Percentiles rank a stretch among this genome's conserved stretches.
phyloP scores from a whole-genome alignment of 2,797 vertebrate species.

The Platyrinchus mystaceus region DNA sequence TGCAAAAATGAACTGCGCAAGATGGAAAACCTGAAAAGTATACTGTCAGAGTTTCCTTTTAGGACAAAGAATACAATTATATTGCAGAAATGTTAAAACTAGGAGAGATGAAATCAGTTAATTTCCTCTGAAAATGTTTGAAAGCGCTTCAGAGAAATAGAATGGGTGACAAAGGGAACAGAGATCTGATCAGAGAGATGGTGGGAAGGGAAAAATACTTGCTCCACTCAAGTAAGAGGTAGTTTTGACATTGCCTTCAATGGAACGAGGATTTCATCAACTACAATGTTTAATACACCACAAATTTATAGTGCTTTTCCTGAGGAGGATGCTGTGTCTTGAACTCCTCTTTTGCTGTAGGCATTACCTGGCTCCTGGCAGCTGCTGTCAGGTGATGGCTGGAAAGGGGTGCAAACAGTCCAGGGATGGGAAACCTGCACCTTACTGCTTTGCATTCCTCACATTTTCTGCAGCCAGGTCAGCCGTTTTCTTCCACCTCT shows the following conservation, averaged over 20 bases:
- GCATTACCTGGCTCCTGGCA: neutral
- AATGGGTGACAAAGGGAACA: neutral
- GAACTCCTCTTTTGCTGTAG: neutral
- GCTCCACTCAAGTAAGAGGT: neutral
- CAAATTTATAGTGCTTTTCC: neutral
- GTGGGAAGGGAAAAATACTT: neutral
- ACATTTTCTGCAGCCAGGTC: neutral
- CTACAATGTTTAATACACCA: neutral
- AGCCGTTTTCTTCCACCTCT: neutral
- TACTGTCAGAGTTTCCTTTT: neutral
- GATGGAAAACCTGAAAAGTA: neutral
- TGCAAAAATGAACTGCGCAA: constrained; percentile 12
- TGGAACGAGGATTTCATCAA: neutral
- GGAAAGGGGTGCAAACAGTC: neutral
- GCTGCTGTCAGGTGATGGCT: neutral
- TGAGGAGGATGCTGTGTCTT: neutral
- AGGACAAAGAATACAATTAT: neutral
- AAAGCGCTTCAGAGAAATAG: neutral
- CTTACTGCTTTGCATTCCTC: neutral
- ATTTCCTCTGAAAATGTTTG: constrained; percentile 22
- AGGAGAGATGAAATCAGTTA: constrained; percentile 33
- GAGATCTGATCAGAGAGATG: neutral
- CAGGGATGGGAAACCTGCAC: neutral
- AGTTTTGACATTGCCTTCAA: neutral
- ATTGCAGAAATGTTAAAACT: neutral